A percentile compares a stretch with the other conserved stretches of the same genome.
Conservation (phyloP, 2,797 vertebrate genomes). For the Coranthus polyacanthus region DNA sequence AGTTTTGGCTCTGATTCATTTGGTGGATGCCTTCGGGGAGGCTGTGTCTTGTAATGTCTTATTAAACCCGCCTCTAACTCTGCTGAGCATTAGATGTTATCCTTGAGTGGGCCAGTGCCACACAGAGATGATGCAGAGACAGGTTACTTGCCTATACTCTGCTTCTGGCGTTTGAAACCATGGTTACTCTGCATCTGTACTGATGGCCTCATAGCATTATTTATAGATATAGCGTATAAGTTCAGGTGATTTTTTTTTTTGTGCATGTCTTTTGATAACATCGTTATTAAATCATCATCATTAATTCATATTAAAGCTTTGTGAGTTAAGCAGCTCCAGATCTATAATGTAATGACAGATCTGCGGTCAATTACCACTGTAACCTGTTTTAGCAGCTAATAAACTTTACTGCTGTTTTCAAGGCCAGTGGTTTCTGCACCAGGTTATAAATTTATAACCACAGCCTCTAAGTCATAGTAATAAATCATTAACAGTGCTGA, state of each 20-base stretch:
- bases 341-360: background rate
- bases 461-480: constrained; percentile 24
- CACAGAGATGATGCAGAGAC: constrained; percentile 1
- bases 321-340: background rate
- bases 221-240: background rate
- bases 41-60: constrained; percentile 25
- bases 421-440: constrained; percentile 18
- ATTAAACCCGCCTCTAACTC: constrained; percentile 26
- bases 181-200: background rate
- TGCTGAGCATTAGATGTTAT: constrained; percentile 15
- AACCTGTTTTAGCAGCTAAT: constrained; percentile 9
- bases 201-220: background rate
- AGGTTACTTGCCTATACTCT: constrained; percentile 1
- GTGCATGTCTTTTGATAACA: background rate
- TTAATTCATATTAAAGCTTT: background rate
- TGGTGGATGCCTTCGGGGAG: constrained; percentile 9
- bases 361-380: background rate
- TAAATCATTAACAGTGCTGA: constrained; percentile 23
- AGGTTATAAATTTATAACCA: constrained; percentile 23
- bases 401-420: constrained; percentile 30
- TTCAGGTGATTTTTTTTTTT: background rate
- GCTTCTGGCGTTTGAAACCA: constrained; percentile 16
- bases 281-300: background rate
- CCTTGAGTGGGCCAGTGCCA: background rate
- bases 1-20: constrained; percentile 23